These are phyloP conservation scores for Gorsachius goisagi DNA, from an alignment of 2,113 vertebrate species.

Conservation along the genomic window DNA sequence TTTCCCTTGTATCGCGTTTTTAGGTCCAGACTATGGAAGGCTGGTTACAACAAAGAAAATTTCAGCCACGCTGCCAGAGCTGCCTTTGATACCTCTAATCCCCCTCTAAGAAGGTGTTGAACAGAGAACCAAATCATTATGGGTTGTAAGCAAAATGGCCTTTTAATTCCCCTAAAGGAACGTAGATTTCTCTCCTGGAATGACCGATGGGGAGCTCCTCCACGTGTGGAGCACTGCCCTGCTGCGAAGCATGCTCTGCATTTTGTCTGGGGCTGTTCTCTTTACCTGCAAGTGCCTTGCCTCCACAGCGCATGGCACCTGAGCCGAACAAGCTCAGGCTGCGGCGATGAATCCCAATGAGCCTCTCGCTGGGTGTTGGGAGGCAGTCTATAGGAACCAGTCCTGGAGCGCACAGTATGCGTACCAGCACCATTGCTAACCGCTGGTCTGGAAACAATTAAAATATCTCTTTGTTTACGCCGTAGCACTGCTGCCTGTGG, in stretches of 20 bases:
- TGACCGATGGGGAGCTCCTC: not conserved
- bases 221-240: not conserved
- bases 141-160: not conserved
- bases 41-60: not conserved
- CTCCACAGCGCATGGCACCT: not conserved
- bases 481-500: not conserved
- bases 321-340: not conserved
- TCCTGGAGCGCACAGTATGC: not conserved
- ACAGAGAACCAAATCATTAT: not conserved
- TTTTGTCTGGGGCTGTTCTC: not conserved
- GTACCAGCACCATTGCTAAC: not conserved
- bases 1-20: rapidly evolving
- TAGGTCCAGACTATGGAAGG: rapidly evolving
- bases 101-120: not conserved
- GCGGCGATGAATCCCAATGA: not conserved
- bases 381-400: not conserved
- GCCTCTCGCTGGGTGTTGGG: not conserved
- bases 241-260: not conserved
- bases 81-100: not conserved
- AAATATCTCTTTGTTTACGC: not conserved
- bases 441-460: not conserved
- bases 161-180: not conserved
- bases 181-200: not conserved
- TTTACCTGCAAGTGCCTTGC: not conserved
- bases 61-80: not conserved